Evolutionary conservation across 35 echinoderm and acorn worm genomes (phyloP).

Genomic region (Apostichopus parvimensis): DNA sequence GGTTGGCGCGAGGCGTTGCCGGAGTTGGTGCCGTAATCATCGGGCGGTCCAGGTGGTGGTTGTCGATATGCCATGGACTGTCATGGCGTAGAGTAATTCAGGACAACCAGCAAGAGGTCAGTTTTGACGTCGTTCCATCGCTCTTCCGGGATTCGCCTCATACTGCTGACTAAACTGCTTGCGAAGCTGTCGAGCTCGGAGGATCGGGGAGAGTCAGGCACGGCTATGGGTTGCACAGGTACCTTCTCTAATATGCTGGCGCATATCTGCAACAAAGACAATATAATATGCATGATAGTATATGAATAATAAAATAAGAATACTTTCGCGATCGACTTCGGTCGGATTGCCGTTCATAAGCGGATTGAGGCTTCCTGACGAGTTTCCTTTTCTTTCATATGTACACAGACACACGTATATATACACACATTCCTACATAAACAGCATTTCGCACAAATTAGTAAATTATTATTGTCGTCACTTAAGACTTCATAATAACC

Average conservation of each 20-base stretch:
- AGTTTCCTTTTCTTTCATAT: too few relatives aligned
- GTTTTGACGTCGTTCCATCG: conserved; percentile 52
- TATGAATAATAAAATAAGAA: conserved; percentile 13
- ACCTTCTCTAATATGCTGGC: conserved; percentile 33
- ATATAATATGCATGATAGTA: conserved; percentile 1
- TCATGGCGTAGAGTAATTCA: conserved; percentile 41
- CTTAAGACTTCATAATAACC: too few relatives aligned
- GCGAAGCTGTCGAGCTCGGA: conserved; percentile 45
- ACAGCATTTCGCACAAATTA: too few relatives aligned
- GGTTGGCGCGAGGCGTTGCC: too few relatives aligned
- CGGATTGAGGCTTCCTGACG: too few relatives aligned
- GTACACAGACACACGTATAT: too few relatives aligned
- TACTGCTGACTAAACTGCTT: conserved; percentile 43
- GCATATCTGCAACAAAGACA: conserved; percentile 43
- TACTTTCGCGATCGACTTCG: conserved; percentile 13
- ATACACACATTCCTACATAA: neutral
- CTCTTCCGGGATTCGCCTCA: conserved; percentile 50
- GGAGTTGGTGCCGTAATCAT: neutral
- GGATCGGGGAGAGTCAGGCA: conserved; percentile 37
- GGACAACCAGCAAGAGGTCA: conserved; percentile 37
- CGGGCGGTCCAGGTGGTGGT: neutral
- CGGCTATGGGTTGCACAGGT: conserved; percentile 32
- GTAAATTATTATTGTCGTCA: too few relatives aligned
- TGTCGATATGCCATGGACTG: neutral
- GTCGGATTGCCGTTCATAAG: conserved; percentile 6